phyloP scores from a whole-genome alignment of 2,113 vertebrate species.

The Clarias magur region DNA sequence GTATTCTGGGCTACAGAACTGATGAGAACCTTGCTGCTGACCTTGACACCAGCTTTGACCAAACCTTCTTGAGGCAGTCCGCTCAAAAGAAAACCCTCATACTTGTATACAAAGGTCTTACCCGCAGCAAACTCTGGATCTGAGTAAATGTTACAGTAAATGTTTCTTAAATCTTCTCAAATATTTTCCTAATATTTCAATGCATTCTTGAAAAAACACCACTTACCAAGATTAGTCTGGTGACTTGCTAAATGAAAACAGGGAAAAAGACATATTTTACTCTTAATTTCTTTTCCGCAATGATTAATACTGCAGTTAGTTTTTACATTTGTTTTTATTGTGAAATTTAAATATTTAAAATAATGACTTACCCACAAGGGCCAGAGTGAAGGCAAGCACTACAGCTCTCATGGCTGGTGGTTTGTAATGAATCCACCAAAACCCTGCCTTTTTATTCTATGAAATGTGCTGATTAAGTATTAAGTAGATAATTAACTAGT shows the following conservation, averaged over 20 bases:
- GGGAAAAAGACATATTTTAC: neutral
- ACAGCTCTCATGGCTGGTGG: slow-evolving; percentile 78
- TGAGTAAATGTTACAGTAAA: slow-evolving; percentile 47
- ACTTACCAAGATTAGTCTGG: slow-evolving; percentile 57
- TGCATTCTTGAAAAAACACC: neutral
- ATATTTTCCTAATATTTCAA: neutral
- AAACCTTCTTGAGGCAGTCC: slow-evolving; percentile 75
- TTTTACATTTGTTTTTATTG: no score
- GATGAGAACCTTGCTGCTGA: slow-evolving; percentile 75
- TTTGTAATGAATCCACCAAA: slow-evolving; percentile 43
- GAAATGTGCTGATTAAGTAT: slow-evolving; percentile 46
- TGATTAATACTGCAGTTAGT: no score
- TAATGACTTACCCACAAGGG: slow-evolving; percentile 78
- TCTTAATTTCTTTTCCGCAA: neutral
- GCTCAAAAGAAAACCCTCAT: slow-evolving; percentile 71
- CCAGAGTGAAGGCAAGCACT: slow-evolving; percentile 73
- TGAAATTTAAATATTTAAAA: neutral
- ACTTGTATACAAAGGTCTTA: slow-evolving; percentile 73
- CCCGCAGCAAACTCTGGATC: slow-evolving; percentile 69
- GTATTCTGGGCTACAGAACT: slow-evolving; percentile 51
- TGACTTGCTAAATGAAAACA: slow-evolving; percentile 52
- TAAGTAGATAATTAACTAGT: slow-evolving; percentile 37
- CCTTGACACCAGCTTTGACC: slow-evolving; percentile 70
- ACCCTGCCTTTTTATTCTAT: slow-evolving; percentile 56
- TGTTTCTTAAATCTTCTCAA: neutral